These are phyloP conservation scores for Lampris megalopsis DNA, from an alignment of 2,113 vertebrate species.

Conservation along the genomic window DNA sequence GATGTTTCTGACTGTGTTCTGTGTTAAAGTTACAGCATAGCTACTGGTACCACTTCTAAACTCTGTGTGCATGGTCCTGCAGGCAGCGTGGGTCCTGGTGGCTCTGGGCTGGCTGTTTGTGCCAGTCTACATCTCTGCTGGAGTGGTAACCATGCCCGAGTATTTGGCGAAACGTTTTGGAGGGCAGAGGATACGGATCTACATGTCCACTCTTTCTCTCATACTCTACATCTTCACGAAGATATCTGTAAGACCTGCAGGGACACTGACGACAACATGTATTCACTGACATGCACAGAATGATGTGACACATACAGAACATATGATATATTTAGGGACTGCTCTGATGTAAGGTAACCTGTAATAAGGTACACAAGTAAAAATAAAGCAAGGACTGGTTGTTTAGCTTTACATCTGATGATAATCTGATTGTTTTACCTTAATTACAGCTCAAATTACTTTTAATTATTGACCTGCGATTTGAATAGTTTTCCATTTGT, in stretches of 20 bases:
- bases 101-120: slow-evolving; percentile 93
- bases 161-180: slow-evolving; percentile 93
- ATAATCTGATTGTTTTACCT: too few species aligned
- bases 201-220: slow-evolving; percentile 90
- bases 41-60: not conserved
- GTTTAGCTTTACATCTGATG: too few species aligned
- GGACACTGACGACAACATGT: not conserved
- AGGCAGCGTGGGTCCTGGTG: slow-evolving; percentile 91
- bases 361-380: too few species aligned
- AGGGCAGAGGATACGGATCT: slow-evolving; percentile 91
- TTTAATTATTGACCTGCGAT: too few species aligned
- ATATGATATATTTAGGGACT: too few species aligned
- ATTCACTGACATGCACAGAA: not conserved
- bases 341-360: too few species aligned
- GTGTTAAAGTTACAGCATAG: not conserved
- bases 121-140: slow-evolving; percentile 90
- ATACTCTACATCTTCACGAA: slow-evolving; percentile 92
- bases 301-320: not conserved
- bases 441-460: too few species aligned
- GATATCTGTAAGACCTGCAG: slow-evolving; percentile 87
- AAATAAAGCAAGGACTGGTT: too few species aligned
- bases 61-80: slow-evolving; percentile 37
- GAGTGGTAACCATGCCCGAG: slow-evolving; percentile 92
- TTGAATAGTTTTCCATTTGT: not conserved
- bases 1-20: not conserved